Conservation (phyloP, 2,888 invertebrate genomes). For the Clepsis dumicolana region DNA sequence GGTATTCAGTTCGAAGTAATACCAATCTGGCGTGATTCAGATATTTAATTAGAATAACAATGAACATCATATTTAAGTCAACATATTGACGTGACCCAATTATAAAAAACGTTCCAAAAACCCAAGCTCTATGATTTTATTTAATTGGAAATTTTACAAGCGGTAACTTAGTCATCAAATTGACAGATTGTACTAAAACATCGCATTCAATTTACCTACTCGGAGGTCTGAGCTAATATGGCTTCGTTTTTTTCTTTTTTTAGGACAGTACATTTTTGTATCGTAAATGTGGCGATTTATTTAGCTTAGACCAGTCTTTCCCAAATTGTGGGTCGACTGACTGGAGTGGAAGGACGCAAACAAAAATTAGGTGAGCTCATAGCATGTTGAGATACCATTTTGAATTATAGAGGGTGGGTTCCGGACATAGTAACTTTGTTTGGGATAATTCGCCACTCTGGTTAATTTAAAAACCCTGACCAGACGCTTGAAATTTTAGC, state of each 20-base stretch:
- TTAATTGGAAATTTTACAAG: neutral
- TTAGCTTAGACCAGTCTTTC: too few relatives aligned
- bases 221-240: too few relatives aligned
- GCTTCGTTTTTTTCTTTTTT: neutral
- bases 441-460: too few relatives aligned
- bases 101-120: neutral
- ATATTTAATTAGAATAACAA: conserved; percentile 38
- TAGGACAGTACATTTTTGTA: too few relatives aligned
- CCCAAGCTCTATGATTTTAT: neutral
- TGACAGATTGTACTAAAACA: neutral
- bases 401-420: too few relatives aligned
- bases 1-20: conserved; percentile 31
- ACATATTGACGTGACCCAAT: conserved; percentile 13
- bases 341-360: too few relatives aligned
- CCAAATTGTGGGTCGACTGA: too few relatives aligned
- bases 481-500: too few relatives aligned
- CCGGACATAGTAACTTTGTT: too few relatives aligned
- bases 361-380: too few relatives aligned
- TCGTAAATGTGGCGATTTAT: neutral
- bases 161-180: neutral
- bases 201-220: neutral
- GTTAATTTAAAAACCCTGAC: too few relatives aligned
- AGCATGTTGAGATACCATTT: too few relatives aligned
- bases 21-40: conserved; percentile 24
- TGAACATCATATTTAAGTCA: conserved; percentile 11